Base-by-base conservation (phyloP, 2,888 invertebrate species). In the Hypercompe scribonia region DNA sequence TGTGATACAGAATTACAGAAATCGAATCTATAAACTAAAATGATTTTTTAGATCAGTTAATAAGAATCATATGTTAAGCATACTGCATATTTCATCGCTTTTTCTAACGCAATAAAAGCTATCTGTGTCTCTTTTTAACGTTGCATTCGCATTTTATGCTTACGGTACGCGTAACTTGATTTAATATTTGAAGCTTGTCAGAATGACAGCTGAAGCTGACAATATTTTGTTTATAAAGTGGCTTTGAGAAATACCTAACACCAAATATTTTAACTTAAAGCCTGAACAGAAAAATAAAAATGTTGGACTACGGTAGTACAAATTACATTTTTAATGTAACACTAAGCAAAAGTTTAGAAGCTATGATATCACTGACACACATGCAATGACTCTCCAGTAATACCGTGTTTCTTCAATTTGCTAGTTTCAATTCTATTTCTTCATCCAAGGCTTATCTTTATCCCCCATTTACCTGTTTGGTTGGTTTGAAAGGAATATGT, bases 181-280 rank as follows among this genome's bases (percentile, higher is more conserved):
- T 11, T 39, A 15, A 46, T 31, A 46, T 31, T 66, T 31, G 13
- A 46, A 42, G 39, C 42, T 66, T 28, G 65, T 65, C 18, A 24
- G 21, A 11, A 66, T 66, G 46, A 66, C 66, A 66, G 33, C 33
- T 46, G 46, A 66, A 66, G 33, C 33, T 46, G 46, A 66, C 46
- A 33, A 28, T 8, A 10, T 4, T 10, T 21, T 66, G 28, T 39
- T 2, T 2, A 39, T 28, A 15, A 28, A 42, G n/a, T n/a, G n/a
- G n/a, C n/a, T n/a, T n/a, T n/a, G 36, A 13, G 5, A 36, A 11
- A 36, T 54, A 54, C 24, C 11, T 24, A 50, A 10, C n/a, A 54
- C 10, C 11, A 54, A n/a, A n/a, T 11, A 54, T 11, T 54, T 54
- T n/a, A 2, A 54, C 24, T 54, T n/a, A n/a, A 0, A 11, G 24